Conservation (phyloP, 2,888 invertebrate genomes). For the Acleris emargana region DNA sequence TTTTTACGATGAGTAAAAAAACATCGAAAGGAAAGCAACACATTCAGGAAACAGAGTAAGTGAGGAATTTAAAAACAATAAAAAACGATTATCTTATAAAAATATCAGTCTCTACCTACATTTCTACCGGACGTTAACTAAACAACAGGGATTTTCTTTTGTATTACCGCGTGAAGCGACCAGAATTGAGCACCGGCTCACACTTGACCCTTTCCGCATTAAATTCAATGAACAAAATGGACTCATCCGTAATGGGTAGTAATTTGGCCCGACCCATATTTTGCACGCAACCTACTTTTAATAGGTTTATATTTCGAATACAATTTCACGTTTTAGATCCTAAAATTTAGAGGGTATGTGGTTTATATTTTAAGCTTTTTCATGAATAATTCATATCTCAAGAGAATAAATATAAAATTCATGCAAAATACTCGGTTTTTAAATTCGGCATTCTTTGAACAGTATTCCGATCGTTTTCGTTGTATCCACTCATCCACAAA, state of each 20-base stretch:
- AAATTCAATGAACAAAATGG: slow-evolving; percentile 34
- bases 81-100: neutral
- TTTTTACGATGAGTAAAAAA: too few species aligned
- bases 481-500: too few species aligned
- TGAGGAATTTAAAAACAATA: neutral
- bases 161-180: neutral
- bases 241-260: slow-evolving; percentile 29
- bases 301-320: neutral
- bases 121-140: neutral
- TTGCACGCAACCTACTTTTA: slow-evolving; percentile 19
- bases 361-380: too few species aligned
- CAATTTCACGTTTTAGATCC: neutral
- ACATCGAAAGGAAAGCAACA: too few species aligned
- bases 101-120: neutral
- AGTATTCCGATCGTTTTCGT: too few species aligned
- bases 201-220: slow-evolving; percentile 30
- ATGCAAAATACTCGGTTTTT: too few species aligned
- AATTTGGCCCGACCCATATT: slow-evolving; percentile 28
- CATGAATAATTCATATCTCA: too few species aligned
- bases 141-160: too few species aligned
- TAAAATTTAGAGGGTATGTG: too few species aligned
- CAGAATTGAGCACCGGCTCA: neutral
- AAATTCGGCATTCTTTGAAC: too few species aligned
- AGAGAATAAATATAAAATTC: too few species aligned
- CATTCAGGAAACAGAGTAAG: too few species aligned